Conservation (phyloP, 2,888 invertebrate species). For the Drosophila rubida region DNA sequence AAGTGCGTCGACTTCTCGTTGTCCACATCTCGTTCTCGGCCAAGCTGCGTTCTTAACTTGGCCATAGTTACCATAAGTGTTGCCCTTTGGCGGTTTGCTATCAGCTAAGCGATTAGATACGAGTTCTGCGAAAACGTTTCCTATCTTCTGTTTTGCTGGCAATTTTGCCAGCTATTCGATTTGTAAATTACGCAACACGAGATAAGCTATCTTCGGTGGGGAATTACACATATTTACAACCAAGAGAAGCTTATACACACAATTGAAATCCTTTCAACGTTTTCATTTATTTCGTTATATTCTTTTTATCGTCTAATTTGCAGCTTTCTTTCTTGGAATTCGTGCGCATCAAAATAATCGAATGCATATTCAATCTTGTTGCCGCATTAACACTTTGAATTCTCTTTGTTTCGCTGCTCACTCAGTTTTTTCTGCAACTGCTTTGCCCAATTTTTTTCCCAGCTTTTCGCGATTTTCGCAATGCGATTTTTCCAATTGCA, state of each 20-base stretch:
- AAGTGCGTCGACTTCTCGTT: slow-evolving; percentile 63
- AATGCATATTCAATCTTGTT: slow-evolving; percentile 17
- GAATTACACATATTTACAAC: too few relatives aligned
- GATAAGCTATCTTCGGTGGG: not conserved
- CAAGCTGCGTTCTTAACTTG: slow-evolving; percentile 33
- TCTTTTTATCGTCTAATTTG: not conserved
- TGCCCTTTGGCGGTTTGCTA: slow-evolving; percentile 27
- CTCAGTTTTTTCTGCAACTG: not conserved
- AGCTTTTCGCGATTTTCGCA: not conserved
- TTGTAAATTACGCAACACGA: not conserved
- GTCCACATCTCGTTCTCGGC: slow-evolving; percentile 44
- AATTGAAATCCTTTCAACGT: too few relatives aligned
- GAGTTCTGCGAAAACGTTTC: not conserved
- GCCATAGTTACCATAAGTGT: slow-evolving; percentile 70
- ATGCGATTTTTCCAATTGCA: slow-evolving; percentile 13
- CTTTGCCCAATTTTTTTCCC: slow-evolving; percentile 22
- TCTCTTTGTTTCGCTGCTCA: not conserved
- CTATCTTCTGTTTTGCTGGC: not conserved
- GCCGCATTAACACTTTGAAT: slow-evolving; percentile 11
- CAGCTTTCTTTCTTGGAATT: slow-evolving; percentile 3
- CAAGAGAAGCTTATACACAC: too few relatives aligned
- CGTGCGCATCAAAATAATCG: not conserved
- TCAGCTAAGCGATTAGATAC: not conserved
- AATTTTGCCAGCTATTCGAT: too few relatives aligned
- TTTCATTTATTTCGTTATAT: too few relatives aligned